A percentile compares a stretch with the other conserved stretches of the same genome.
phyloP scores from a whole-genome alignment of 1,140 invertebrate genomes.

The Metopolophium dirhodum region DNA sequence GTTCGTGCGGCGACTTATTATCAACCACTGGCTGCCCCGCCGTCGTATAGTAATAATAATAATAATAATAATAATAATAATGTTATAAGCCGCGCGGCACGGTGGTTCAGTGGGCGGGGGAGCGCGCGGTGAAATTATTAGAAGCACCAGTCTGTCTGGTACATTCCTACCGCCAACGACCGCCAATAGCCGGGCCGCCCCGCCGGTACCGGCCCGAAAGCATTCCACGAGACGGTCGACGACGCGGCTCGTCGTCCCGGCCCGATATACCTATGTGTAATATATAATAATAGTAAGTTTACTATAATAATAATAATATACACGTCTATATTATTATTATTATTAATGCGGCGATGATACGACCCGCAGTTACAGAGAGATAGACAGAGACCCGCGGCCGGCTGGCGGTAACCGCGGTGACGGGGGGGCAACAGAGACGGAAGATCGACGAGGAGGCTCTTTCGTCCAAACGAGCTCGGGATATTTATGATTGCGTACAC shows the following conservation, averaged over 20 bases:
- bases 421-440: not conserved
- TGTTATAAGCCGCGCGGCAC: slow-evolving; percentile 7
- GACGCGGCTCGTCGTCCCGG: not conserved
- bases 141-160: slow-evolving; percentile 54
- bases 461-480: not conserved
- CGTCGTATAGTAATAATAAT: not conserved
- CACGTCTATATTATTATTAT: not conserved
- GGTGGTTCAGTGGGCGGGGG: not conserved
- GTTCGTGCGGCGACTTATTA: not conserved
- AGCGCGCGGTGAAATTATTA: slow-evolving; percentile 34
- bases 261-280: not conserved
- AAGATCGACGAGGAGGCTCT: not conserved
- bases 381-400: not conserved
- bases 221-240: slow-evolving; percentile 28
- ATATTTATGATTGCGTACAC: slow-evolving; percentile 2
- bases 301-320: slow-evolving; percentile 2
- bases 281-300: slow-evolving; percentile 23
- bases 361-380: not conserved
- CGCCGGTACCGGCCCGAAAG: slow-evolving; percentile 5
- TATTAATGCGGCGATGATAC: not conserved
- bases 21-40: not conserved
- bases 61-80: not conserved
- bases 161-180: slow-evolving; percentile 32
- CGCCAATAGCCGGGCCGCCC: not conserved
- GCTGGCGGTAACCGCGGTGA: not conserved